Evolutionary conservation across 2,797 vertebrate species (phyloP), one percentile per base, ranked within the genome.

Genomic region (Bryconaethiops microstoma): DNA sequence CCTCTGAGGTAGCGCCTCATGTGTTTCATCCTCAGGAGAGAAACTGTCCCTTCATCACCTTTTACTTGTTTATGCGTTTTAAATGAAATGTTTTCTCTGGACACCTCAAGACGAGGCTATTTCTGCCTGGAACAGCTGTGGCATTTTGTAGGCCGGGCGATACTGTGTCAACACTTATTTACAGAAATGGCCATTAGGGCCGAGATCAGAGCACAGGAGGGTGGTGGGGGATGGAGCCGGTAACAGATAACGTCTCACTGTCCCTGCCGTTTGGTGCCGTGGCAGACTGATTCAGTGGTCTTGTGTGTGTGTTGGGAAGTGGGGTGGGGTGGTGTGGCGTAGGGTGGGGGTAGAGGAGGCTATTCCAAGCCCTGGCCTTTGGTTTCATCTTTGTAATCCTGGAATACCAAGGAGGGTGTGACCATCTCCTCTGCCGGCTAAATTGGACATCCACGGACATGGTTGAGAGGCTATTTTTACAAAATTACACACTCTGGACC

Each of bases 151-250:
- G 80, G 83, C 17, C 39, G 21, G 82, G 57, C 19, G 83, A 90
- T 89, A 86, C 84, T 83, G 81, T 90, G 88, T 91, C 90, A 88
- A 83, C 19, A 82, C 91, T 91, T 94, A 94, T 94, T 94, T 92
- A 89, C 83, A 91, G 92, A 86, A 75, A 81, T 23, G 75, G 80
- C 69, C 65, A 71, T 76, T 76, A 81, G 74, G 69, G 68, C 39
- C 35, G 42, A 42, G 70, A 83, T 70, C 70, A 52, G 45, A 17
- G 45, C 10, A 10, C 14, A 35, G 62, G 48, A 9, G n/a, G 78
- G n/a, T n/a, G 63, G 55, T 35, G 52, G 39, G 69, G n/a, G n/a
- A n/a, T n/a, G n/a, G n/a, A n/a, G n/a, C n/a, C n/a, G n/a, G n/a
- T n/a, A n/a, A n/a, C 48, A 40, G 29, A 83, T 42, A 81, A 79